Evolutionary conservation across 2,797 vertebrate species (phyloP), one percentile per base, ranked within the genome.

Genomic region (Hydrolagus colliei): DNA sequence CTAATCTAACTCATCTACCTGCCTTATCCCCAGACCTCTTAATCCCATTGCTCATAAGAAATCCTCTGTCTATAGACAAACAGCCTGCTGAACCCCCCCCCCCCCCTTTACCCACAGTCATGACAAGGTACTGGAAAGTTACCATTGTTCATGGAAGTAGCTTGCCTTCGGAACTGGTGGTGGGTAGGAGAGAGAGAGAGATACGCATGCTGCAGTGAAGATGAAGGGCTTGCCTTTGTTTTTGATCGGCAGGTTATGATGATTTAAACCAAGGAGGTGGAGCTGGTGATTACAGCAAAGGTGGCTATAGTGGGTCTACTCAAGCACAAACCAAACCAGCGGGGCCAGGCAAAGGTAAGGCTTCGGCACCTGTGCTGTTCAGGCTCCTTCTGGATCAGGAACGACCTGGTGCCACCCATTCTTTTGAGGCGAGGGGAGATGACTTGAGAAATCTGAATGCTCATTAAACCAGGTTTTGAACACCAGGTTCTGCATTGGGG

Each of bases 271-370:
- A 96, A 86, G 97, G 96, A 87, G 95, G 96, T 0, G 93, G 95
- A 20, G 96, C 94, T 86, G 96, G 94, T 84, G 97, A 98, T 88
- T 98, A 98, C 92, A 93, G 93, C 91, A 99, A 98, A 95, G 96
- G 96, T 86, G 95, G 95, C 89, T 99, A 98, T 91, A 95, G 94
- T 90, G 95, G 93, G 88, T 93, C 96, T 87, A 95, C 95, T 87
- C 97, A 97, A 95, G 93, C 96, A 92, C 95, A 97, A 94, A 97
- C 92, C 95, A 99, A 98, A 93, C 92, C 96, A 88, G 88, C 95
- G 86, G 97, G 96, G 86, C 96, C 96, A 87, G 96, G 96, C 86
- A 98, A 99, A 97, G 97, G 97, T 97, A 93, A 88, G 88, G 65
- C 74, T 80, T 35, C 10, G 65, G 63, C 12, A 16, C 35, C 63